Evolutionary conservation across 2,888 invertebrate genomes (phyloP), one percentile per base, ranked within the genome.

Genomic region (Drosophila pseudotalamancana): DNA sequence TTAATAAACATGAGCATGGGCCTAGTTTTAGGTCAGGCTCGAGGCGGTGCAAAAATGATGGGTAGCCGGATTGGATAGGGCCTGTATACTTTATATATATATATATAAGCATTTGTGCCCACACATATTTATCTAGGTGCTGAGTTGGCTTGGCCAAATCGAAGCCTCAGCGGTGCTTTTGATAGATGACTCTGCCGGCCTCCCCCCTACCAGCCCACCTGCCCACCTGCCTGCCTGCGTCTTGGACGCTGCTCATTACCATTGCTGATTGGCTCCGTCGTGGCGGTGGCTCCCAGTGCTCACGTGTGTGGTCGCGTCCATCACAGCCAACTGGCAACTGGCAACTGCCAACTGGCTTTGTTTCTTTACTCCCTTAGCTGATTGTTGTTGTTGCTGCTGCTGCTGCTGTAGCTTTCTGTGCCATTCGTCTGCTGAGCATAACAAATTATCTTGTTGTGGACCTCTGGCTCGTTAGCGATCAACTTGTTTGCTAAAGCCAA

Each of bases 1-100:
- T 82, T 83, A 82, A 82, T 82, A 82, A 78, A 82, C 81, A 82
- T 81, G 83, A 83, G 81, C 45, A 37, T 74, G 82, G 81, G 78
- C 59, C 50, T 51, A 45, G 62, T 35, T 62, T 50, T 32, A 54
- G 42, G 57, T 27, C 34, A 23, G 34, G 55, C 46, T 45, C 32
- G 43, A 51, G 66, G 55, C 66, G 61, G 60, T 61, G 63, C 60
- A 71, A 69, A 68, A 69, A 65, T 63, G 72, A 55, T 72, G 65
- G 65, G 40, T 50, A 34, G 56, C 50, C n/a, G 35, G 29, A n/a
- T 32, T 57, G 48, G 46, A 19, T 19, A 35, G 48, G 48, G 18
- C 60, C n/a, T n/a, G n/a, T n/a, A n/a, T n/a, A n/a, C n/a, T n/a
- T n/a, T n/a, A n/a, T n/a, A n/a, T n/a, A n/a, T n/a, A n/a, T n/a